Conservation (phyloP, 2,113 vertebrate genomes). For the Euleptes europaea region DNA sequence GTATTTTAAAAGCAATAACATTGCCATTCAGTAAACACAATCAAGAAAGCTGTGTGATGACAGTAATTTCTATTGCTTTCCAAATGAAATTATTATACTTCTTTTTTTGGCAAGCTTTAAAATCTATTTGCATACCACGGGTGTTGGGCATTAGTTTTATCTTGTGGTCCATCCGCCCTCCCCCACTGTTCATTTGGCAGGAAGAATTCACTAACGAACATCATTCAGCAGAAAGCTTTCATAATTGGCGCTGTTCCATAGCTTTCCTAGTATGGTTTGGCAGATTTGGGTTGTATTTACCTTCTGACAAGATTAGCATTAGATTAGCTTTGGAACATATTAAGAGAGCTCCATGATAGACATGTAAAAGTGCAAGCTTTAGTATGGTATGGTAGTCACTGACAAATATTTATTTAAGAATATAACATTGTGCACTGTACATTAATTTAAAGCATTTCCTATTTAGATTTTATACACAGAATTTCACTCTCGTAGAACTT, state of each 20-base stretch:
- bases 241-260: slow-evolving; percentile 2
- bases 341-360: background rate
- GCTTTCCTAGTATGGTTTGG: background rate
- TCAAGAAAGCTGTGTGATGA: slow-evolving; percentile 4
- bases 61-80: slow-evolving; percentile 13
- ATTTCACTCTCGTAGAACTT: too few relatives aligned
- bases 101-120: slow-evolving; percentile 12
- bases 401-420: too few relatives aligned
- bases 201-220: slow-evolving; percentile 2
- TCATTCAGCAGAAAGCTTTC: slow-evolving; percentile 2
- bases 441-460: too few relatives aligned
- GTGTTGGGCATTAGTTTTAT: slow-evolving; percentile 3
- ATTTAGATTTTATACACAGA: too few relatives aligned
- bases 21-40: slow-evolving; percentile 3
- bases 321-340: background rate
- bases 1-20: background rate
- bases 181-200: slow-evolving; percentile 20
- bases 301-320: slow-evolving; percentile 31
- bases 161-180: background rate
- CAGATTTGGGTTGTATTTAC: background rate
- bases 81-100: slow-evolving; percentile 17
- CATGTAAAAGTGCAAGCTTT: background rate
- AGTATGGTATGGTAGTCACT: background rate
- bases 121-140: background rate
- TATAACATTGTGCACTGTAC: too few relatives aligned